These are phyloP conservation scores for Empis stercorea DNA, from an alignment of 2,888 invertebrate species.

Conservation along the genomic window DNA sequence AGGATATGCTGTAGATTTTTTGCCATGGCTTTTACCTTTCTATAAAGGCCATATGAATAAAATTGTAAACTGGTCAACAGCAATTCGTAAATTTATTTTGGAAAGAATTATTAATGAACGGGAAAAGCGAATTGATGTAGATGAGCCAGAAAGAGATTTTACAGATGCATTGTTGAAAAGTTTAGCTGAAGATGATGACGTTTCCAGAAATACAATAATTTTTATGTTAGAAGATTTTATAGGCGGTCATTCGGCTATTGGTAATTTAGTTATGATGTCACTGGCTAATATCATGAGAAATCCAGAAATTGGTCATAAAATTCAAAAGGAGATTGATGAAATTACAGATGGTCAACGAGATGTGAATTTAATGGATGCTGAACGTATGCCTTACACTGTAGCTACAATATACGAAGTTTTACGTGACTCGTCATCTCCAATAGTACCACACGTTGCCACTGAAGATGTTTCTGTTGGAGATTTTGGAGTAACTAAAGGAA, in stretches of 20 bases:
- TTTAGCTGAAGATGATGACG: slow-evolving; percentile 44
- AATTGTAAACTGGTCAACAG: slow-evolving; percentile 53
- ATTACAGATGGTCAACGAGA: slow-evolving; percentile 39
- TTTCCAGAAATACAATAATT: slow-evolving; percentile 66
- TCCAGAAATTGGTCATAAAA: slow-evolving; percentile 48
- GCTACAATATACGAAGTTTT: slow-evolving; percentile 70
- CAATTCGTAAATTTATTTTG: slow-evolving; percentile 60
- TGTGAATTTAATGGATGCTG: slow-evolving; percentile 52
- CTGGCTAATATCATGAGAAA: slow-evolving; percentile 55
- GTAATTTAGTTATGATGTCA: slow-evolving; percentile 68
- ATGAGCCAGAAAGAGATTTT: slow-evolving; percentile 57
- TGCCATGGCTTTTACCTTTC: slow-evolving; percentile 68
- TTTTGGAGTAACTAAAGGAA: slow-evolving; percentile 59
- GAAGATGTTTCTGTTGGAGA: slow-evolving; percentile 60
- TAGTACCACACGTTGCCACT: slow-evolving; percentile 80
- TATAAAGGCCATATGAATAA: slow-evolving; percentile 55
- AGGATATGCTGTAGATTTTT: slow-evolving; percentile 73
- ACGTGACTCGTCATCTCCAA: slow-evolving; percentile 70
- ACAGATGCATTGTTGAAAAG: slow-evolving; percentile 65
- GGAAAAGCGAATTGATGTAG: slow-evolving; percentile 36
- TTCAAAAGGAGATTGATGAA: slow-evolving; percentile 55
- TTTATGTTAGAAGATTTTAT: slow-evolving; percentile 77
- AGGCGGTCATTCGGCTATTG: slow-evolving; percentile 79
- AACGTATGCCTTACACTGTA: slow-evolving; percentile 63
- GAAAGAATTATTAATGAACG: slow-evolving; percentile 50